Base-by-base conservation (phyloP, 2,888 invertebrate species). In the Ephialtes manifestator region DNA sequence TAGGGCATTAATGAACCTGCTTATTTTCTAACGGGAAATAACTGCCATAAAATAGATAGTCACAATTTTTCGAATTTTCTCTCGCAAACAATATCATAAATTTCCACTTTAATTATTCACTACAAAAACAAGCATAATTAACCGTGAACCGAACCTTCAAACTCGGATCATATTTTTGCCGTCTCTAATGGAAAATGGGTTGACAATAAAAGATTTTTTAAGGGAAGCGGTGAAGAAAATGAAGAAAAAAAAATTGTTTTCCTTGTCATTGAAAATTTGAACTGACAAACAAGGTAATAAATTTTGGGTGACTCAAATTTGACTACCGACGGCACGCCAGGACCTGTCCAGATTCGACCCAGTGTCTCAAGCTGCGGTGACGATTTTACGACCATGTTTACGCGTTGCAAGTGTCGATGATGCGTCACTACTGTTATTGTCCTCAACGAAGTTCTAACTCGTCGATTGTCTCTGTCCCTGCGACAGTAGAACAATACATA, bases 341-440 rank as follows among this genome's bases (percentile, higher is more conserved):
- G 63, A 74, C 81, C 81, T 76, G 84, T 72, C 72, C 43, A 74
- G 39, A 68, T 81, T 35, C 71, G 11, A 55, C 28, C 31, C 72
- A 31, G 35, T 60, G 11, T 13, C 20, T 46, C 31, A 24, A 11
- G 70, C 43, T 53, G n/a, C 63, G 18, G 46, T 85, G 79, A 85
- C 75, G 71, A 82, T 79, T 85, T 85, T 85, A 85, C 71, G 76
- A 85, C 53, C 76, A 8, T 82, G 79, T 85, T 79, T 85, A 82
- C 78, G 71, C 63, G 35, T 13, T 76, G 82, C 85, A 82, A 80
- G 85, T 82, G 71, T 76, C 82, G 75, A 82, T 71, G 79, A 79
- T 82, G 85, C 71, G 82, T 85, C 85, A 82, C 39, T 24, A 24
- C n/a, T 70, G 48, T 8, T 43, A 15, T 60, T 68, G 43, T 67